A percentile compares a stretch with the other conserved stretches of the same genome.
phyloP scores from a whole-genome alignment of 2,888 invertebrate species.

The Metopia argyrocephala region DNA sequence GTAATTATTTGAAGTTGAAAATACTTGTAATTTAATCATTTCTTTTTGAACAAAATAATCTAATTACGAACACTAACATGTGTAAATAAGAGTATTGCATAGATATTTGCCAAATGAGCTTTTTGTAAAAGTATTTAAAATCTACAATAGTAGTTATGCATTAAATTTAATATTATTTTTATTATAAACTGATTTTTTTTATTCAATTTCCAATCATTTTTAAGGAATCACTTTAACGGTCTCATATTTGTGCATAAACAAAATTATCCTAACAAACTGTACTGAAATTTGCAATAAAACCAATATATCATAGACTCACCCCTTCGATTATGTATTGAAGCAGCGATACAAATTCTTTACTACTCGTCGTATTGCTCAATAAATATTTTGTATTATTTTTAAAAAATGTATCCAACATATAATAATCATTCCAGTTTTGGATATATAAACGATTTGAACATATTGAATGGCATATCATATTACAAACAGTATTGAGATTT shows the following conservation, averaged over 20 bases:
- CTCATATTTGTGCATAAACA: not conserved
- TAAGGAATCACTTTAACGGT: no score
- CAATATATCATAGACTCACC: conserved; percentile 69
- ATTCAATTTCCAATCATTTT: no score
- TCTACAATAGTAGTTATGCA: no score
- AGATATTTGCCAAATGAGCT: no score
- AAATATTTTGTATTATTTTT: conserved; percentile 76
- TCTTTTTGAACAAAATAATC: no score
- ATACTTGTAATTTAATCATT: no score
- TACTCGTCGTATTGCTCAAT: conserved; percentile 75
- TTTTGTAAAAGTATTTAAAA: no score
- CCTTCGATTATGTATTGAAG: conserved; percentile 75
- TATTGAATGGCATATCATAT: conserved; percentile 74
- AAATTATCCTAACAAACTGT: not conserved
- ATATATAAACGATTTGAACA: conserved; percentile 73
- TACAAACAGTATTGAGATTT: conserved; percentile 74
- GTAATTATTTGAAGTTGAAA: no score
- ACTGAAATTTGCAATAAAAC: not conserved
- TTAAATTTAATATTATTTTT: no score
- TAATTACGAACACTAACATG: no score
- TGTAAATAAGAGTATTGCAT: no score
- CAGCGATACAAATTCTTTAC: conserved; percentile 75
- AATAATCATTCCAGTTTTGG: conserved; percentile 71
- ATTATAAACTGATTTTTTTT: no score
- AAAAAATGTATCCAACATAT: conserved; percentile 75